Evolutionary conservation across 2,113 vertebrate species (phyloP).

Genomic region (Daubentonia madagascariensis): DNA sequence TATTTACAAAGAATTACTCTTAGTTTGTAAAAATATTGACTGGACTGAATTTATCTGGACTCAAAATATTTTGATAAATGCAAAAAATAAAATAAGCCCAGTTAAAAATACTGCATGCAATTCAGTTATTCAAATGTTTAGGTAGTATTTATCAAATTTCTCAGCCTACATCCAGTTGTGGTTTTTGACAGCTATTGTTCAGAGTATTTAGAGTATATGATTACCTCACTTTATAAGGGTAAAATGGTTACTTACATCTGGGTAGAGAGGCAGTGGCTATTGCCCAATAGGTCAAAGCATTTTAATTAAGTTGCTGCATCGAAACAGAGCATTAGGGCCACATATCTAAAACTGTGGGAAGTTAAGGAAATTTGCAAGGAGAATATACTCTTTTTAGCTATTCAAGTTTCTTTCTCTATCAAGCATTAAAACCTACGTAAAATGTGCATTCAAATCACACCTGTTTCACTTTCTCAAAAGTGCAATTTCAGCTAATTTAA

Average conservation of each 20-base stretch:
- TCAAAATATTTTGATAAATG: neutral
- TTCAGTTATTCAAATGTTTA: neutral
- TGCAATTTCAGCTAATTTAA: slow-evolving; percentile 87
- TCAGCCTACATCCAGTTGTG: neutral
- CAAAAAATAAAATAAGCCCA: neutral
- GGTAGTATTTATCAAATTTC: neutral
- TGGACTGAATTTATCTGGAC: neutral
- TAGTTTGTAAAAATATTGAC: neutral
- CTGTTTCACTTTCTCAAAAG: slow-evolving; percentile 83
- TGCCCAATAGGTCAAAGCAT: neutral
- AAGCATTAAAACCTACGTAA: slow-evolving; percentile 74
- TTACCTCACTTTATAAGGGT: neutral
- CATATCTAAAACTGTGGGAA: neutral
- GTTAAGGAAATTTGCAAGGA: slow-evolving; percentile 27
- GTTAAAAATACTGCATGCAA: neutral
- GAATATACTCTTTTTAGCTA: slow-evolving; percentile 58
- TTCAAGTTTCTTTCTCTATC: slow-evolving; percentile 52
- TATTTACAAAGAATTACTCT: neutral
- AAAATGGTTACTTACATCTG: neutral
- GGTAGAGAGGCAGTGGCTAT: neutral
- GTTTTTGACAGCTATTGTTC: neutral
- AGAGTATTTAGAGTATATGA: neutral
- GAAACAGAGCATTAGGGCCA: neutral
- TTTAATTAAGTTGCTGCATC: neutral
- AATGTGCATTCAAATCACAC: slow-evolving; percentile 86